Evolutionary conservation across 2,113 vertebrate species (phyloP).

Genomic region (Spermophilus dauricus): DNA sequence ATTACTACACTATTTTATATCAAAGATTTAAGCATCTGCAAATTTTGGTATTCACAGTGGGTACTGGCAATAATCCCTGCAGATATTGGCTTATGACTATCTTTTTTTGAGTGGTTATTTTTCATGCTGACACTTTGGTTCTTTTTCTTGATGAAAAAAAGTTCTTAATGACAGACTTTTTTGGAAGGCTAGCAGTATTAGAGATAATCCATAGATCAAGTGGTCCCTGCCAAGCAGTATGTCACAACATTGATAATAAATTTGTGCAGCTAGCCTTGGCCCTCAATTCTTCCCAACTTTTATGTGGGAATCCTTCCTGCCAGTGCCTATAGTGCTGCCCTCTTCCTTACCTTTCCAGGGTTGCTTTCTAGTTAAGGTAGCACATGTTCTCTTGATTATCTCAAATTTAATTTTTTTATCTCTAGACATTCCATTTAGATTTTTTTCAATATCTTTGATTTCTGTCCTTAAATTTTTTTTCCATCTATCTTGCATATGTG

Average conservation of each 20-base stretch:
- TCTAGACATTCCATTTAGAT: neutral
- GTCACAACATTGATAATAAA: neutral
- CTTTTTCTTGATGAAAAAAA: constrained; percentile 21
- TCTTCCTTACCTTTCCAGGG: neutral
- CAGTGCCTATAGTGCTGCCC: neutral
- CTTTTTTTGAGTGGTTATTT: constrained; percentile 14
- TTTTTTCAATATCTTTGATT: neutral
- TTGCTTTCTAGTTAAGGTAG: neutral
- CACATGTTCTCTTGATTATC: neutral
- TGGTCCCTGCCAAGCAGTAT: neutral
- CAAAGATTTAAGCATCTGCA: neutral
- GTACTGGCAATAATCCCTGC: neutral
- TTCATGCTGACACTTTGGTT: neutral
- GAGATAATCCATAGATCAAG: neutral
- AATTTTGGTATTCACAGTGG: neutral
- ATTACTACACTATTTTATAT: neutral
- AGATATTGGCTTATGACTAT: neutral
- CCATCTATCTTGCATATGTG: neutral
- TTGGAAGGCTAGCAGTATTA: neutral
- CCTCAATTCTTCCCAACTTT: neutral
- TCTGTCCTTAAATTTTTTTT: neutral
- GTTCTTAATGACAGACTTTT: neutral
- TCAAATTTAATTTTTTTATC: neutral
- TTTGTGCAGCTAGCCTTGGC: neutral
- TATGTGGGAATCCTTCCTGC: neutral